phyloP scores from a whole-genome alignment of 1,140 invertebrate species.

The Trinorchestia longiramus region DNA sequence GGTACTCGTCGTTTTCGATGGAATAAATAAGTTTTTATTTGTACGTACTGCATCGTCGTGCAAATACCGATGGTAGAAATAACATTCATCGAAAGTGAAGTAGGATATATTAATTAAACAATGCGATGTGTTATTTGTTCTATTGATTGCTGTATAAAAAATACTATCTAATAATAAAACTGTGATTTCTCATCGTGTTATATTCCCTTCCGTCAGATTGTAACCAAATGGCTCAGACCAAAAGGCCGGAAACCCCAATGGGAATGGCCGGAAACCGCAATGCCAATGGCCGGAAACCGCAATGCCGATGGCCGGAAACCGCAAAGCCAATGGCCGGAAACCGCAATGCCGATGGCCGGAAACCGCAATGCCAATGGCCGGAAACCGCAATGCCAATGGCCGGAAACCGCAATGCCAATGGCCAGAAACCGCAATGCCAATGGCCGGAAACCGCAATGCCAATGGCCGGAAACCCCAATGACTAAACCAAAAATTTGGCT shows the following conservation, averaged over 20 bases:
- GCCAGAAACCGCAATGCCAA: too few species aligned
- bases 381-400: too few species aligned
- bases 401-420: too few species aligned
- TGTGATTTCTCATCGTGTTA: background rate
- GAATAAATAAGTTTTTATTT: background rate
- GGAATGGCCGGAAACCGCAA: background rate
- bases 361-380: background rate
- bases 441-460: too few species aligned
- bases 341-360: background rate
- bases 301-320: background rate
- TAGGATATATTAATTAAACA: constrained; percentile 19
- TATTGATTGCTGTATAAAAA: constrained; percentile 49
- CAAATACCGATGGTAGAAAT: background rate
- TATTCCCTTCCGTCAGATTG: background rate
- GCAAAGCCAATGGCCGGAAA: too few species aligned
- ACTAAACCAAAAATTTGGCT: too few species aligned
- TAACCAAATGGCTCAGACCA: background rate
- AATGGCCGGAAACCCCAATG: too few species aligned
- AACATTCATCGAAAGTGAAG: background rate
- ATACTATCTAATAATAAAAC: constrained; percentile 53
- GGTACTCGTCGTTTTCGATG: too few species aligned
- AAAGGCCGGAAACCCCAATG: background rate
- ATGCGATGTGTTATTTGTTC: constrained; percentile 50
- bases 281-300: background rate
- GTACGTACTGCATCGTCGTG: background rate